Conservation (phyloP, 1,140 invertebrate genomes). For the Globodera ellingtonae region DNA sequence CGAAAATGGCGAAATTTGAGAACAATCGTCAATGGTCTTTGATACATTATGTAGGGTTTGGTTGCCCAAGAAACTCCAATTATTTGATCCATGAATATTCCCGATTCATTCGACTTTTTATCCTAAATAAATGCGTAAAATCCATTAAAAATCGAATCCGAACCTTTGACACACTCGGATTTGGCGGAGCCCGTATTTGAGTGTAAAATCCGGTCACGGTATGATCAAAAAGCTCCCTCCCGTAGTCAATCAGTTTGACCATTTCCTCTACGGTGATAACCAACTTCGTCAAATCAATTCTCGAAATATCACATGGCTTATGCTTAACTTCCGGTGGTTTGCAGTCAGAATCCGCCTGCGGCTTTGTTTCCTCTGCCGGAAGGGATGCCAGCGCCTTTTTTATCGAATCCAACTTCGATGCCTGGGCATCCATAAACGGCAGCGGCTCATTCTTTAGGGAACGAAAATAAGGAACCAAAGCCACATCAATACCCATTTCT, state of each 20-base stretch:
- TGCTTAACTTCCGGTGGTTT: not conserved
- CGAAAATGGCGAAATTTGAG: constrained; percentile 26
- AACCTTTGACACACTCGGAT: constrained; percentile 15
- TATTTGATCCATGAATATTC: constrained; percentile 24
- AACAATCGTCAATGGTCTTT: constrained; percentile 16
- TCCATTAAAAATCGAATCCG: too few species aligned
- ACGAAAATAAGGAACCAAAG: not conserved
- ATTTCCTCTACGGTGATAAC: constrained; percentile 18
- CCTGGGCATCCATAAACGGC: not conserved
- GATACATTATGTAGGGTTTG: constrained; percentile 11
- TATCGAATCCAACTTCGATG: not conserved
- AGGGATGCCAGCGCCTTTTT: not conserved
- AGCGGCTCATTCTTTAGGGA: not conserved
- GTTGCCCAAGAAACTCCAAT: constrained; percentile 16
- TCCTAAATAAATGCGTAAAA: not conserved
- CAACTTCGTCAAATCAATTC: constrained; percentile 5
- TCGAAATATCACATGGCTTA: constrained; percentile 7
- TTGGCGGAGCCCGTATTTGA: constrained; percentile 19
- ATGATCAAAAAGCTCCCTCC: constrained; percentile 15
- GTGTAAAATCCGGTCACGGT: constrained; percentile 11
- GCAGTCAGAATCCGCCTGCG: not conserved
- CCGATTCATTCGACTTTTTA: not conserved
- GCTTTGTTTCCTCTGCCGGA: not conserved
- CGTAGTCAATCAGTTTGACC: constrained; percentile 15
- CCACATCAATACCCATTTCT: constrained; percentile 11